Conservation (phyloP, 2,113 vertebrate genomes). For the Pagrus major region DNA sequence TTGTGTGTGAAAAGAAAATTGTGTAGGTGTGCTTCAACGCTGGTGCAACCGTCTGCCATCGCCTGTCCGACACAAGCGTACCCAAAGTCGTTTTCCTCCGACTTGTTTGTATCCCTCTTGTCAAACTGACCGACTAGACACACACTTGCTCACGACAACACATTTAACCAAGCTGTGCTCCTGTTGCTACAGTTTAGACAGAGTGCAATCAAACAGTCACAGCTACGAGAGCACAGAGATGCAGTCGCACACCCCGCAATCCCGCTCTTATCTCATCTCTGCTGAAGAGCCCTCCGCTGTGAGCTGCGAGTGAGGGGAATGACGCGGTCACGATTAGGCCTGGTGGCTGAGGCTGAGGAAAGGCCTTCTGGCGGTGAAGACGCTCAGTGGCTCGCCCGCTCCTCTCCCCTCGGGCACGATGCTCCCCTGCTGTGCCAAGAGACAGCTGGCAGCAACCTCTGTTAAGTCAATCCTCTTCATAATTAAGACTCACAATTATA, state of each 20-base stretch:
- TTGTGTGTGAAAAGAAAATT: neutral
- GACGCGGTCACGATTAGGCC: constrained; percentile 34
- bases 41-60: neutral
- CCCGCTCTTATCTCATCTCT: constrained; percentile 12
- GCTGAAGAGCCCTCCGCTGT: constrained; percentile 16
- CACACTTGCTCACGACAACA: neutral
- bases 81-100: constrained; percentile 16
- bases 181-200: neutral
- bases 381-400: neutral
- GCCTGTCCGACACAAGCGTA: neutral
- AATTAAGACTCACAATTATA: constrained; percentile 70
- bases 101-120: constrained; percentile 6
- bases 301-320: constrained; percentile 6
- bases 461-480: constrained; percentile 64
- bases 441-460: constrained; percentile 61
- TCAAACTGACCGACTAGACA: constrained; percentile 6
- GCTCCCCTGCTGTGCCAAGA: constrained; percentile 43
- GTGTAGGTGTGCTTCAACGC: neutral
- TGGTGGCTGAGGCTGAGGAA: constrained; percentile 3
- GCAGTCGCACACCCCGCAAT: neutral
- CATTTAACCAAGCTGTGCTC: neutral
- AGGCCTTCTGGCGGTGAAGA: constrained; percentile 29
- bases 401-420: constrained; percentile 8
- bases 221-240: neutral
- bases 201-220: constrained; percentile 9